Evolutionary conservation across 2,113 vertebrate species (phyloP).

Genomic region (Tychaedon coryphoeus): DNA sequence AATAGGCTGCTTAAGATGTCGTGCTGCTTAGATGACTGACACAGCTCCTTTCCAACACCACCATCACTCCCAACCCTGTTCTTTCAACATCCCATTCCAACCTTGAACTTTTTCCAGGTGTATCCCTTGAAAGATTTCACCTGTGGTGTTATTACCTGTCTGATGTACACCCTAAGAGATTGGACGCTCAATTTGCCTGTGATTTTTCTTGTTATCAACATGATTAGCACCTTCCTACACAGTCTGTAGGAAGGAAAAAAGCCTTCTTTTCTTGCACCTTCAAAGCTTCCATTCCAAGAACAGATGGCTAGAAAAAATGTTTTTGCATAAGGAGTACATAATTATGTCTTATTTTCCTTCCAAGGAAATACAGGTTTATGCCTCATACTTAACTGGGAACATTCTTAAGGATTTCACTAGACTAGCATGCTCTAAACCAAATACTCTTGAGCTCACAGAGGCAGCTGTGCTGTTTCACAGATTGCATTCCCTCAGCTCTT

Average conservation of each 20-base stretch:
- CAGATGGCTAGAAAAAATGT: neutral
- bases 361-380: neutral
- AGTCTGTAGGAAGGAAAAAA: neutral
- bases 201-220: neutral
- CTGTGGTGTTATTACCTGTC: neutral
- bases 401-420: neutral
- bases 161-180: neutral
- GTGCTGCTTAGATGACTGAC: slow-evolving; percentile 27
- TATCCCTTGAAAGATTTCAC: neutral
- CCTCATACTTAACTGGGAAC: neutral
- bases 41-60: neutral
- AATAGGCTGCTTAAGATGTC: slow-evolving; percentile 65
- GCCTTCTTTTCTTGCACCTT: neutral
- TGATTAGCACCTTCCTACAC: neutral
- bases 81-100: neutral
- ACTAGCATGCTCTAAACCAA: neutral
- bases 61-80: neutral
- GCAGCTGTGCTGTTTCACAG: neutral
- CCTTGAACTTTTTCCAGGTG: neutral
- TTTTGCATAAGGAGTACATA: neutral
- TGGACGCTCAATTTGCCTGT: neutral
- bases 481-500: neutral
- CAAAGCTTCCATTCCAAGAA: neutral
- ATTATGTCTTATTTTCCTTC: neutral
- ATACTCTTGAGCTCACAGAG: neutral